phyloP scores from a whole-genome alignment of 2,888 invertebrate species.

The Andrena hattorfiana region DNA sequence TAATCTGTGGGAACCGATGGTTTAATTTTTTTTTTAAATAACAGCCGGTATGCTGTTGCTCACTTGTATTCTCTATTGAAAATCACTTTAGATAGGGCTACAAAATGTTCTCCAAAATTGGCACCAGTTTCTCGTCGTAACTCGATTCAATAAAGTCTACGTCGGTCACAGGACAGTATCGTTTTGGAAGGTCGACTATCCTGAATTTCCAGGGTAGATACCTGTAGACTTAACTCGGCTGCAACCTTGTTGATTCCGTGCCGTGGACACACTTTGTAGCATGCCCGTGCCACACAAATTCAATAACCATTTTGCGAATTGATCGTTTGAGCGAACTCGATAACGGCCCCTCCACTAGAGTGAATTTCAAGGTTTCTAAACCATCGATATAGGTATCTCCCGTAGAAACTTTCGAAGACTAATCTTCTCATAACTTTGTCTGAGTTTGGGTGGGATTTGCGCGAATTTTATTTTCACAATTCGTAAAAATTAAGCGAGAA shows the following conservation, averaged over 20 bases:
- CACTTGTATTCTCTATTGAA: too few relatives aligned
- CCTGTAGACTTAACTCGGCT: conserved; percentile 36
- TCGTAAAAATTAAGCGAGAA: neutral
- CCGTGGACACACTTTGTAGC: conserved; percentile 49
- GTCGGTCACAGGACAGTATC: conserved; percentile 67
- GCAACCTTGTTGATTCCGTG: conserved; percentile 57
- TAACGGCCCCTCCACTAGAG: conserved; percentile 25
- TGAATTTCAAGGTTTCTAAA: neutral
- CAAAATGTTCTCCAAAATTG: conserved; percentile 5
- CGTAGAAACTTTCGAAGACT: neutral
- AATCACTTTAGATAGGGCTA: too few relatives aligned
- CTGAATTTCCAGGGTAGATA: conserved; percentile 35
- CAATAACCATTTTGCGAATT: conserved; percentile 53
- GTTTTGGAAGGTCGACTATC: conserved; percentile 37
- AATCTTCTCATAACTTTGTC: neutral
- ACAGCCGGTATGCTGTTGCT: too few relatives aligned
- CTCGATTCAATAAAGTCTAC: conserved; percentile 66
- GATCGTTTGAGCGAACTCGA: conserved; percentile 51
- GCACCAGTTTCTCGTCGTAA: conserved; percentile 56
- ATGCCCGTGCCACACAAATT: conserved; percentile 45
- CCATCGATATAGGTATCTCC: neutral
- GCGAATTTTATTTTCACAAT: neutral
- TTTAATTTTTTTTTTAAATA: too few relatives aligned
- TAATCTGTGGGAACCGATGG: too few relatives aligned
- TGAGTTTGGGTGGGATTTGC: neutral